Evolutionary conservation across 2,113 vertebrate genomes (phyloP), one percentile per base, ranked within the genome.

Genomic region (Trematocara variabile): DNA sequence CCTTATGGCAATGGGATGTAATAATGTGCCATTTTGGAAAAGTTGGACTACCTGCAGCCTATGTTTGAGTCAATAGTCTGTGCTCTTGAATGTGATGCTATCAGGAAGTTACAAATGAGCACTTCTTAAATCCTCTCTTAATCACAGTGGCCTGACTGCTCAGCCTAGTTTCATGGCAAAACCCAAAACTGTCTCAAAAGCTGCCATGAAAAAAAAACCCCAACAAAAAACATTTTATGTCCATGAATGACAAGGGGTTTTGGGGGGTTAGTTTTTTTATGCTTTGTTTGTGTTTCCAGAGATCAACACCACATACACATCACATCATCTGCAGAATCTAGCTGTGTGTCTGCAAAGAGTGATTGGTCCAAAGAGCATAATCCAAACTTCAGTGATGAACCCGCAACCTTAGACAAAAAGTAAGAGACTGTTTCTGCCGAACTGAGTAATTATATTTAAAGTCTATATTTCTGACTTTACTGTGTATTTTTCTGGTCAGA

Each of bases 201-300:
- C 28, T 33, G 56, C 28, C 56, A 60, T 60, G 28, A 33, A 60
- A 60, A 33, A 33, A 18, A 0, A 2, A 0, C 0, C 4, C 54
- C 54, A 58, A 58, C 14, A 18, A 58, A 58, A 58, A 60, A 10
- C 28, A 33, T 18, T 60, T 60, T 60, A 18, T 60, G 14, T 60
- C 28, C 30, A 60, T 60, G 30, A 60, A 60, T 34, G 30, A 34
- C 30, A 34, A 6, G 16, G 16, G 1, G 2, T 34, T n/a, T 34
- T 4, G 2, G 30, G 30, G 14, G 28, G 28, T 33, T 60, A 6
- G 56, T 60, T 34, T 60, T 60, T 60, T 60, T 11, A 34, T 11
- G 8, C 56, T 60, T n/a, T 60, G 56, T 60, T 60, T 60, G 56
- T 34, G 56, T 60, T 60, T 60, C 5, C 56, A 60, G 56, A 60